Evolutionary conservation across 2,797 vertebrate genomes (phyloP), one percentile per base, ranked within the genome.

Genomic region (Acanthis flammea): DNA sequence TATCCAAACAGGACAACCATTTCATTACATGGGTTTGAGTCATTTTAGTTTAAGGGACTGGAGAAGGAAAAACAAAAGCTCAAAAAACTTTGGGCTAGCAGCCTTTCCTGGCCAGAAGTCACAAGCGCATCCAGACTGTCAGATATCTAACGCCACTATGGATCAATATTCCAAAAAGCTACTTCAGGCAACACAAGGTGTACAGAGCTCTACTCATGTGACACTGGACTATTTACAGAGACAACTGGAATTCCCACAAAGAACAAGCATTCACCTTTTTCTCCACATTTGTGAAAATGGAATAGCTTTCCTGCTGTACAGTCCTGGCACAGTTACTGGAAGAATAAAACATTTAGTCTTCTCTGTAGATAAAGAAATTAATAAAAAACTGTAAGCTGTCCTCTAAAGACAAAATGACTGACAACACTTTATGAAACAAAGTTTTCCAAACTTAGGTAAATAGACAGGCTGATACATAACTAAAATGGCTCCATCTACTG

Each of bases 401-500:
- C 4, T 48, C 37, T 21, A 18, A 63, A 42, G 35, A 54, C 22
- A 87, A 92, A 94, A 80, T 33, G 8, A 61, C 63, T 39, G 33
- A 74, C 48, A 58, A 92, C 19, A 71, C 65, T 45, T 50, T 14
- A 48, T 58, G 37, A 90, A n/a, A 42, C 5, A 31, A 78, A 87
- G 41, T 82, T 85, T 71, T 68, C 33, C 41, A 63, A 63, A 23
- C 21, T 37, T 35, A 47, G 2, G 0, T 39, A 78, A 90, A 57
- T 5, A 80, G 54, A 35, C n/a, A 28, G 28, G 22, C 24, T 28
- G 30, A 62, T 55, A 58, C 4, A 60, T 63, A 86, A 77, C 35
- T 88, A 23, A 91, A 79, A 60, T 22, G 84, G 86, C 86, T 91
- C 84, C 91, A 95, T 90, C 96, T 96, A 82, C 71, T 72, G 96